Base-by-base conservation (phyloP, 2,797 vertebrate species). In the Morelia viridis region DNA sequence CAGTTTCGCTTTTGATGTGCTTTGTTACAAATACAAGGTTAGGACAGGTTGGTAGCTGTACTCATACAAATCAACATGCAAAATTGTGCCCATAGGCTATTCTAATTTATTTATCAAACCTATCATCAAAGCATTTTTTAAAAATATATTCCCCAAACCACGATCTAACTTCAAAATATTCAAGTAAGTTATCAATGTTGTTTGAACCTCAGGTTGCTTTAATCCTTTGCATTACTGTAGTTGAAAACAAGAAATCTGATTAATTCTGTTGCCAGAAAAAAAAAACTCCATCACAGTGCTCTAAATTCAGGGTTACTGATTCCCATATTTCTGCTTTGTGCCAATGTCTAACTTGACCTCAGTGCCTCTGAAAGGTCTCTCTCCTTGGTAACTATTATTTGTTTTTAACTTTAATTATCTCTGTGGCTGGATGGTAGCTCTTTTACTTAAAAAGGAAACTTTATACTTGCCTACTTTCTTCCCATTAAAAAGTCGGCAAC, bases 401-500 rank as follows among this genome's bases (percentile, higher is more conserved):
- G 24, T 0, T 88, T 15, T 0, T 0, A 0, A 31, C 91, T 88
- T 87, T 64, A 89, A 58, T 89, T 28, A 1, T 68, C 90, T 68
- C 26, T 60, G 60, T 87, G 89, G 89, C 60, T 1, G 8, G 60
- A 60, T 35, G 68, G 87, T 58, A 87, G 17, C 53, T 56, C 56
- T 87, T 89, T 41, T 91, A 61, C 64, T 87, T 87, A 89, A 85
- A 41, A 15, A 50, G 84, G 41, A 50, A 71, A 26, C 60, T 87
- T 15, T 60, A 89, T 58, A 80, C 28, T 86, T 41, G 89, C 65
- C 17, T 46, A 91, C 28, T 61, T 91, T 86, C 90, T 83, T 91
- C 56, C 68, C 87, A 89, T 92, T 89, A 94, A 58, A 83, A 85
- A 46, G 83, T 91, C 84, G 53, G 58, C 76, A 65, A 62, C 61